A percentile compares a stretch with the other conserved stretches of the same genome.
Evolutionary conservation across 2,113 vertebrate species (phyloP).

Genomic region (Chloropsis hardwickii): DNA sequence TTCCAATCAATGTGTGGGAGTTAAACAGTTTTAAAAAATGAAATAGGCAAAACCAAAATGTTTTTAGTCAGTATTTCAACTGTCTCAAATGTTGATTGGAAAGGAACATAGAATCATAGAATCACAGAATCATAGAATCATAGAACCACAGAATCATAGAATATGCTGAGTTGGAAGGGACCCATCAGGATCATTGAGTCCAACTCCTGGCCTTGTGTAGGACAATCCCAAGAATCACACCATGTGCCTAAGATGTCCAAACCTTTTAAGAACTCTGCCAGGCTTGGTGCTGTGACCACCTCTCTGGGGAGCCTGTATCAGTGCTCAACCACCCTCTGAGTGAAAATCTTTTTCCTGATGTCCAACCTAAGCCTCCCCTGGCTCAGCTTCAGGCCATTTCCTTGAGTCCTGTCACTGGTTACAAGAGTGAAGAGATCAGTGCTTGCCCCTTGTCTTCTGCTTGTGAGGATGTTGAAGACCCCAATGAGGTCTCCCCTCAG

Average conservation of each 20-base stretch:
- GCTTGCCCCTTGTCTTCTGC: rapidly evolving
- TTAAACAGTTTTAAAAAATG: not conserved
- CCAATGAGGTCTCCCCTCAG: not conserved
- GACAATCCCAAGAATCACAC: not conserved
- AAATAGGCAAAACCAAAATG: not conserved
- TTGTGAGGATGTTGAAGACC: not conserved
- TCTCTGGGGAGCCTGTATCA: not conserved
- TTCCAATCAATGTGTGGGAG: not conserved
- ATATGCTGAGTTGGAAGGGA: not conserved
- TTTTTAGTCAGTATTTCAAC: not conserved
- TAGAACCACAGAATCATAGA: not conserved
- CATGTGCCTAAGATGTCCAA: not conserved
- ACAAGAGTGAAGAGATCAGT: not conserved
- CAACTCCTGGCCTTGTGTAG: not conserved
- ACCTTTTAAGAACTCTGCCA: not conserved
- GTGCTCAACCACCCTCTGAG: not conserved
- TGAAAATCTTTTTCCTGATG: not conserved
- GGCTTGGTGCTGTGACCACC: not conserved
- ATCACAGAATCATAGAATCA: not conserved
- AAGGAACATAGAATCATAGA: not conserved
- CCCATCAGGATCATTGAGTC: rapidly evolving
- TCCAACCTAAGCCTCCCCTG: not conserved
- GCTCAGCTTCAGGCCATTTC: not conserved
- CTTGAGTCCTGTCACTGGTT: not conserved
- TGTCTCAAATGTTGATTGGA: not conserved